Conservation (phyloP, 2,113 vertebrate genomes). For the Malaclemys terrapin region DNA sequence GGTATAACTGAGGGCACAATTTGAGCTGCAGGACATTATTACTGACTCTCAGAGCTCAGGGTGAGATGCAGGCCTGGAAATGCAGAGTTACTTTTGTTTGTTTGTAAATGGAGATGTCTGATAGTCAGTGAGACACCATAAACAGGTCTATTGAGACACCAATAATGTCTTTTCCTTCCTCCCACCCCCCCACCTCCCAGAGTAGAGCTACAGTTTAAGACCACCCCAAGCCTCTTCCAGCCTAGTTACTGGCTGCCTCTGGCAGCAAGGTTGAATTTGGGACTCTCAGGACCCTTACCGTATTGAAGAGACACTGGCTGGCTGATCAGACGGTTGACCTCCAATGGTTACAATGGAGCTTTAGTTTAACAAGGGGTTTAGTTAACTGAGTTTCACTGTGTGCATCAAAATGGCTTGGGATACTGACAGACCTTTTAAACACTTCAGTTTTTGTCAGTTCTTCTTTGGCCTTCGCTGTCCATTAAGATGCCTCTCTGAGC, state of each 20-base stretch:
- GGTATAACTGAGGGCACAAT: neutral
- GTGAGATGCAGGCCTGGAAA: neutral
- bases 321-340: neutral
- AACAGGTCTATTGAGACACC: neutral
- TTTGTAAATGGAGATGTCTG: accelerated
- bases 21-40: neutral
- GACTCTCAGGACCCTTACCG: neutral
- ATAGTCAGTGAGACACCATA: neutral
- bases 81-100: neutral
- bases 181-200: too few species aligned
- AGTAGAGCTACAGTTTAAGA: neutral
- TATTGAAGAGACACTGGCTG: neutral
- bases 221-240: neutral
- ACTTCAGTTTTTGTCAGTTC: neutral
- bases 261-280: neutral
- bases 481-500: neutral
- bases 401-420: neutral
- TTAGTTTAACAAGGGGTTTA: neutral
- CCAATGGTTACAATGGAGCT: neutral
- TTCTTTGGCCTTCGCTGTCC: neutral
- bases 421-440: neutral
- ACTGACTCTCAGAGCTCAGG: neutral
- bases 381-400: neutral
- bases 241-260: neutral
- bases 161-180: neutral